These are phyloP conservation scores for Nanger granti DNA, from an alignment of 2,113 vertebrate species.

Conservation along the genomic window DNA sequence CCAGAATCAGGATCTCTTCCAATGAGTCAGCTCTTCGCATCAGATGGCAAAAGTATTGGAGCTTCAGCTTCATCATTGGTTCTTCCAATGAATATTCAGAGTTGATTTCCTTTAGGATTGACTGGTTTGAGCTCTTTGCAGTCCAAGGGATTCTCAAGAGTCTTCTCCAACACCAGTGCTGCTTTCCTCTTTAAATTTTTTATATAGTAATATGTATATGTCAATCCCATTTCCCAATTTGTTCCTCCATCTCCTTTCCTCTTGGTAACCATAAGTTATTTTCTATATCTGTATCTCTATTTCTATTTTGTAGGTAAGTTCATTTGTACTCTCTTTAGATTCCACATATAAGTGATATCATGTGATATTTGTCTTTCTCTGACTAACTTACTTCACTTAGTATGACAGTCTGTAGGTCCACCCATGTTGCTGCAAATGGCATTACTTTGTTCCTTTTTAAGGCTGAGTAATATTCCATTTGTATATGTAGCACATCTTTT, in stretches of 20 bases:
- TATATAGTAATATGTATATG: neutral
- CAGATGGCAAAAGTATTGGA: neutral
- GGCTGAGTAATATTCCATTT: neutral
- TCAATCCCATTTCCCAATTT: neutral
- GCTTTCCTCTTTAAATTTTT: neutral
- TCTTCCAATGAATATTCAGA: neutral
- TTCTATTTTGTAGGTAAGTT: neutral
- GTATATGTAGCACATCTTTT: neutral
- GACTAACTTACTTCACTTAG: neutral
- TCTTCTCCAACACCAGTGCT: neutral
- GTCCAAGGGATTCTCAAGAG: neutral
- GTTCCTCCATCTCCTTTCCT: neutral
- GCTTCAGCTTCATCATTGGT: neutral
- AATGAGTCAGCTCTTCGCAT: neutral
- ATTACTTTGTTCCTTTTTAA: neutral
- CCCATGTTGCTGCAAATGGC: neutral
- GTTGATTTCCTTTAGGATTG: neutral
- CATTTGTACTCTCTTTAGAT: neutral
- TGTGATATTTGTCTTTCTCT: neutral
- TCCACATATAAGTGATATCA: neutral
- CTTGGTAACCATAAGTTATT: neutral
- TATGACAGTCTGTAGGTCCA: neutral
- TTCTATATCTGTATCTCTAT: neutral
- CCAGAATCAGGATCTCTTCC: neutral
- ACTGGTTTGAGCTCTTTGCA: neutral